Base-by-base conservation (phyloP, 2,888 invertebrate genomes). In the Apodemia mormo region DNA sequence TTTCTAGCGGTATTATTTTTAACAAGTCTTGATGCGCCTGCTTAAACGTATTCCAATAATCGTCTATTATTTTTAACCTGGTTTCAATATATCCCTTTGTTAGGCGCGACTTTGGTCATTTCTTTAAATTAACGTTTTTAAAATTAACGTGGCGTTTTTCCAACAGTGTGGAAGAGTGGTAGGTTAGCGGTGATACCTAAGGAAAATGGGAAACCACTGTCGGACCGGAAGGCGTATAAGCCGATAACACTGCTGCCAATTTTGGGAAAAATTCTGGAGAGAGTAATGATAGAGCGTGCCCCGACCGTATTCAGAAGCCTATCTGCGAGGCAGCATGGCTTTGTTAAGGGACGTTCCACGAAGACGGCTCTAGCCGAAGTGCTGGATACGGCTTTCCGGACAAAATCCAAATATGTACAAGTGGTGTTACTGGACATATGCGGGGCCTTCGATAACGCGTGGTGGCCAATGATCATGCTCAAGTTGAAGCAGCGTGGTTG, bases 241-340 rank as follows among this genome's bases (percentile, higher is more conserved):
- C 79, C 77, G 6, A 74, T 79, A 5, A 74, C 76, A 0, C 69
- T 77, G 74, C 76, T 83, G 1, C 71, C 81, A 0, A 72, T 80
- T 0, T 52, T 83, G 6, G 81, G 81, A 0, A 83, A 84, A 29
- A 29, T 82, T 0, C 56, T 82, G 0, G 82, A 84, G 22, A 72
- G 78, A 0, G 70, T 81, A 0, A 70, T 83, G 0, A 2, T 81
- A 0, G 0, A 0, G 0, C 74, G 80, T 22, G 77, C 81, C 0
- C 76, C 80, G 3, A 12, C 2, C 1, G 72, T 61, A 0, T 29
- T 2, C 5, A 22, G 70, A 0, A 65, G 70, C 0, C 67, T 79
- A 0, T 79, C 79, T 0, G 61, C 12, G 30, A 14, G 58, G 40
- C 83, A 85, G 75, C 80, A 80, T 58, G 83, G 84, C 0, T 84